Base-by-base conservation (phyloP, 2,888 invertebrate genomes). In the Tetropium fuscum region DNA sequence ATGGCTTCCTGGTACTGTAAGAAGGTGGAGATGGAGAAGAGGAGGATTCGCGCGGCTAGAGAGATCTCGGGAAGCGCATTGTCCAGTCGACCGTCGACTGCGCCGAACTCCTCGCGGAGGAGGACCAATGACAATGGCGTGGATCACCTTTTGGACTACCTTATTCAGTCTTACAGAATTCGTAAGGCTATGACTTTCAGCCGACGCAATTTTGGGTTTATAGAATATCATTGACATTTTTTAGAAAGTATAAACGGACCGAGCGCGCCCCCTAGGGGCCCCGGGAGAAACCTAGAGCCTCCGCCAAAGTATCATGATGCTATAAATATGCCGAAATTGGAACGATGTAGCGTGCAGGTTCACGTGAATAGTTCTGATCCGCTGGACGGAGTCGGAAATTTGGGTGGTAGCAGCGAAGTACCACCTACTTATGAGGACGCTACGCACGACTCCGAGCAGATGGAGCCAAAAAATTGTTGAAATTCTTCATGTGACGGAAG, bases 221-320 rank as follows among this genome's bases (percentile, higher is more conserved):
- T n/a, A n/a, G n/a, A n/a, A n/a, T n/a, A n/a, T n/a, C n/a, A n/a
- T n/a, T n/a, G n/a, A 6, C 16, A n/a, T 36, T n/a, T 19, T 10
- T 20, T 41, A 53, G 53, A 32, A 11, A 41, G n/a, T 22, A 20
- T 16, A 18, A 40, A 13, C 15, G 41, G n/a, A 22, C 15, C 25
- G 13, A 6, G 19, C 15, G 8, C 11, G 6, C 11, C 5, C 10
- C 4, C 19, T 0, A 11, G 15, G 6, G 10, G 20, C 11, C 15
- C 15, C 20, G n/a, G 10, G 2, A 10, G 16, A 38, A 16, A 10
- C 11, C 19, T 15, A 13, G 30, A 16, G 5, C 45, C 56, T 11
- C 64, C 58, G 11, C 64, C 64, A 2, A 53, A 61, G 16, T 64
- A 64, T 22, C 53, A 45, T 3, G 61, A 61, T 8, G 64, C 64